Evolutionary conservation across 2,797 vertebrate genomes (phyloP).

Genomic region (Pseudocheirus occidentalis): DNA sequence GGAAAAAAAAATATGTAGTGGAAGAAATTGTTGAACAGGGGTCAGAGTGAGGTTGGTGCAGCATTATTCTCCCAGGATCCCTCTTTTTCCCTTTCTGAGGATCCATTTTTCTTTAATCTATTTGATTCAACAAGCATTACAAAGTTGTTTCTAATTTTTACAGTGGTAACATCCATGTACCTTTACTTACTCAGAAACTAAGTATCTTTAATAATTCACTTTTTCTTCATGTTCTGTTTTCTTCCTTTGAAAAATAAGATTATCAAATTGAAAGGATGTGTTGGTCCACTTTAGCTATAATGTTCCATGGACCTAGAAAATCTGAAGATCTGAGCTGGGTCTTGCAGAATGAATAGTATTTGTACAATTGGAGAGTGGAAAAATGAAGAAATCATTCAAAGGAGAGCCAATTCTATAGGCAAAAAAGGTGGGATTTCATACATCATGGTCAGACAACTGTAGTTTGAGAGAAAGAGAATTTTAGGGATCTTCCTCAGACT

Average conservation of each 20-base stretch:
- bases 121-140: constrained; percentile 3
- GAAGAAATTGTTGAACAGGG: constrained; percentile 57
- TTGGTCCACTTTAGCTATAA: neutral
- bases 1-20: constrained; percentile 54
- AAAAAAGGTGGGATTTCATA: neutral
- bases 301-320: neutral
- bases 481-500: neutral
- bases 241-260: neutral
- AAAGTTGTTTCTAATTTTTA: neutral
- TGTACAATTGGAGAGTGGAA: neutral
- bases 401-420: neutral
- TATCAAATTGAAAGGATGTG: neutral
- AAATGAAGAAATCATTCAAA: neutral
- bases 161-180: neutral
- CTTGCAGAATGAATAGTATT: neutral
- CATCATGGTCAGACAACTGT: neutral
- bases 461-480: neutral
- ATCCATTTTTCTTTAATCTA: neutral
- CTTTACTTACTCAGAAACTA: neutral
- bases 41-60: neutral
- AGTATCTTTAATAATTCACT: neutral
- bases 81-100: neutral
- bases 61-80: neutral
- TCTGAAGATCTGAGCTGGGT: neutral
- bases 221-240: neutral